Evolutionary conservation across 2,888 invertebrate genomes (phyloP).

Genomic region (Calliopum simillimum): DNA sequence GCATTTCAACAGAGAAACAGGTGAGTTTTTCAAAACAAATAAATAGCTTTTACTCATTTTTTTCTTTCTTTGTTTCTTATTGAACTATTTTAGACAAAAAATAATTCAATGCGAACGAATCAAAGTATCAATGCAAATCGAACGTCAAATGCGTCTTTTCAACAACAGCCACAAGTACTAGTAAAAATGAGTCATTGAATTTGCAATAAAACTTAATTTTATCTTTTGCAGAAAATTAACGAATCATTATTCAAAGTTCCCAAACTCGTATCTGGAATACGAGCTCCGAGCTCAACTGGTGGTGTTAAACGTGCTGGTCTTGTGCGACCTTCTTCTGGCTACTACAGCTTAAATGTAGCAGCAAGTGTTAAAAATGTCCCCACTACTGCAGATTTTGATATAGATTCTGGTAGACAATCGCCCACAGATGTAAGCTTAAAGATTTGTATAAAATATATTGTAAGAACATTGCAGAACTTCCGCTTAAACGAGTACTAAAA

Average conservation of each 20-base stretch:
- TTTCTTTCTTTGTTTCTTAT: neutral
- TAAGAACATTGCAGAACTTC: neutral
- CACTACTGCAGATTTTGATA: conserved; percentile 53
- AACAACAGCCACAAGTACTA: conserved; percentile 17
- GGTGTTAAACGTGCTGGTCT: conserved; percentile 58
- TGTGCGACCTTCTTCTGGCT: conserved; percentile 65
- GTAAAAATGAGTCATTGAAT: neutral
- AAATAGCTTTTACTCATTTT: neutral
- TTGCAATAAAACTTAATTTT: conserved; percentile 12
- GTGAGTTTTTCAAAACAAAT: conserved; percentile 36
- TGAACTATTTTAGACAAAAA: conserved; percentile 35
- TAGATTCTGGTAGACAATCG: conserved; percentile 58
- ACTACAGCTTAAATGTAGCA: conserved; percentile 59
- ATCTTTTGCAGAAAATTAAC: conserved; percentile 50
- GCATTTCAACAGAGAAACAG: conserved; percentile 48
- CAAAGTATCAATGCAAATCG: conserved; percentile 26
- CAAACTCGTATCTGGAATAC: conserved; percentile 59
- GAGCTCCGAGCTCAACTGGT: conserved; percentile 52
- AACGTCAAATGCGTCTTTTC: conserved; percentile 3
- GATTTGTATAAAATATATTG: neutral
- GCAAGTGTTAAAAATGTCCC: conserved; percentile 43
- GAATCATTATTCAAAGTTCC: conserved; percentile 61
- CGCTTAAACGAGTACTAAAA: no score
- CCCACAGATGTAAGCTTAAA: conserved; percentile 55
- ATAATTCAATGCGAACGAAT: conserved; percentile 43